phyloP scores from a whole-genome alignment of 1,140 invertebrate species.

The Drosophila sturtevanti region DNA sequence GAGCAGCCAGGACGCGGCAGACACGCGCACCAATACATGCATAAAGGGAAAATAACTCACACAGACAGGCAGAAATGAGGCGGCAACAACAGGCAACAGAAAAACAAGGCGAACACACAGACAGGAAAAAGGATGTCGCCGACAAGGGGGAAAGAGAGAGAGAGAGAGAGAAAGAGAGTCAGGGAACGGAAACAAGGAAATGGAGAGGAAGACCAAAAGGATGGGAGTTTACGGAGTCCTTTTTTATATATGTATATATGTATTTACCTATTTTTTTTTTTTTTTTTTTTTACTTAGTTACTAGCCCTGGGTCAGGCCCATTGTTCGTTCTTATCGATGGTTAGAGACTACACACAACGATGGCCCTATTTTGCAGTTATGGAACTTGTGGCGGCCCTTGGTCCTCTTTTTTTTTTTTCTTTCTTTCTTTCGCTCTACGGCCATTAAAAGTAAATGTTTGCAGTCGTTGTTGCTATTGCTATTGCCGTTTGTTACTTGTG shows the following conservation, averaged over 20 bases:
- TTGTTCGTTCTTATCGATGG: constrained; percentile 53
- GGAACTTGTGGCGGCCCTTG: constrained; percentile 24
- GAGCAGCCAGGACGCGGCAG: constrained; percentile 55
- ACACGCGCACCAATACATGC: constrained; percentile 74
- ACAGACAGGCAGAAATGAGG: constrained; percentile 43
- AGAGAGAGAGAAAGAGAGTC: too few relatives aligned
- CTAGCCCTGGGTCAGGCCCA: constrained; percentile 39
- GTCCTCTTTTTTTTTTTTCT: constrained; percentile 40
- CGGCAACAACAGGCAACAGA: constrained; percentile 30
- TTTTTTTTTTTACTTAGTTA: background rate
- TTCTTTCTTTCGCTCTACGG: constrained; percentile 3
- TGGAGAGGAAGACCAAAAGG: background rate
- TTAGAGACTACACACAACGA: constrained; percentile 4
- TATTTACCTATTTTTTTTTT: too few relatives aligned
- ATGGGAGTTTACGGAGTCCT: constrained; percentile 3
- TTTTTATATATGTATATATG: too few relatives aligned
- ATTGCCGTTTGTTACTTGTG: background rate
- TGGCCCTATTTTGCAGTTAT: constrained; percentile 37
- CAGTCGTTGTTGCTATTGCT: constrained; percentile 22
- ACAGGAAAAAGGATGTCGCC: constrained; percentile 76
- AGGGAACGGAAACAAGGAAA: background rate
- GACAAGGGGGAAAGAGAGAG: constrained; percentile 18
- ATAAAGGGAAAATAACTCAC: constrained; percentile 43
- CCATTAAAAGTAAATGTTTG: constrained; percentile 50
- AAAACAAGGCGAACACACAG: constrained; percentile 40